phyloP scores from a whole-genome alignment of 1,140 invertebrate genomes.

The Coelopa frigida region DNA sequence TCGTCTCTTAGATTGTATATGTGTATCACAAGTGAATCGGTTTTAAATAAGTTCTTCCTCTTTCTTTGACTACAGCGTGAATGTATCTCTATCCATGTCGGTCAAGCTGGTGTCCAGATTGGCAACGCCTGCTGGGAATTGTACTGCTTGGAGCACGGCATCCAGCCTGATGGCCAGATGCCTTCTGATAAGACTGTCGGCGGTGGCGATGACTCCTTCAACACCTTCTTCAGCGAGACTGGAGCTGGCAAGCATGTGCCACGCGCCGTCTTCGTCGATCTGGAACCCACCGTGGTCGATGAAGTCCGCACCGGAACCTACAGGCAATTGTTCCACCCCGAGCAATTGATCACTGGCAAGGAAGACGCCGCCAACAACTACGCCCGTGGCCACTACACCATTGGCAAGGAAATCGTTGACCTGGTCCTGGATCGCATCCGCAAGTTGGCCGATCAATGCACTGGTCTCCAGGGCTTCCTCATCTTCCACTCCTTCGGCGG shows the following conservation, averaged over 20 bases:
- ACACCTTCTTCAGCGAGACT: constrained; percentile 78
- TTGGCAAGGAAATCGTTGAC: constrained; percentile 80
- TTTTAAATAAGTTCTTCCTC: not conserved
- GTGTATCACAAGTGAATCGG: not conserved
- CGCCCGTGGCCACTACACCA: constrained; percentile 78
- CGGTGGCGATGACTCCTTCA: constrained; percentile 68
- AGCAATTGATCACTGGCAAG: constrained; percentile 65
- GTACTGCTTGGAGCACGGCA: constrained; percentile 84
- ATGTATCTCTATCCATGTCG: constrained; percentile 81
- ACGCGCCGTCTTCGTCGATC: constrained; percentile 57
- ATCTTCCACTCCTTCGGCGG: constrained; percentile 83
- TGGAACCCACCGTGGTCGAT: constrained; percentile 72
- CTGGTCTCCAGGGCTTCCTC: constrained; percentile 73
- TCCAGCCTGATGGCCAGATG: constrained; percentile 81
- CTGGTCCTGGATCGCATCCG: constrained; percentile 68
- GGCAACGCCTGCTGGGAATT: constrained; percentile 82
- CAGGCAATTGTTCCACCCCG: constrained; percentile 65
- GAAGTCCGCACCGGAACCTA: constrained; percentile 66
- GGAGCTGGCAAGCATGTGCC: constrained; percentile 68
- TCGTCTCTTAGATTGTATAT: not conserved
- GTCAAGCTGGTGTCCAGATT: constrained; percentile 85
- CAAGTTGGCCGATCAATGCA: constrained; percentile 70
- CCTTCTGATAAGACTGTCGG: constrained; percentile 65
- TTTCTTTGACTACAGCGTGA: constrained; percentile 55
- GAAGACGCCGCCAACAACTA: constrained; percentile 83